phyloP scores from a whole-genome alignment of 2,113 vertebrate species.

The Chionodraco myersi region DNA sequence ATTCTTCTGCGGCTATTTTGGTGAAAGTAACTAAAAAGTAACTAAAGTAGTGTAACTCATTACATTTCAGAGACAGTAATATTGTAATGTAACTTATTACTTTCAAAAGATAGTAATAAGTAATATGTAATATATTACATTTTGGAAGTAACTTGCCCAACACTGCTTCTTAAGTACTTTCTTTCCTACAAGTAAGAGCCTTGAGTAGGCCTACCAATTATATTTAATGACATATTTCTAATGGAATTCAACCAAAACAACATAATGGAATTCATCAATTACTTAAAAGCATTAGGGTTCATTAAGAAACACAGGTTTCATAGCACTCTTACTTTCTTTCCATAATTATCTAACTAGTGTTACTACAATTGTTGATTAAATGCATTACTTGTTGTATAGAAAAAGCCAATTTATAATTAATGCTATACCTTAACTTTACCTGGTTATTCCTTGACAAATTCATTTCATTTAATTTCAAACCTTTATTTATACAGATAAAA shows the following conservation, averaged over 20 bases:
- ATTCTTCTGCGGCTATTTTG: too few relatives aligned
- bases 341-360: not conserved
- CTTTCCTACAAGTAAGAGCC: slow-evolving; percentile 5
- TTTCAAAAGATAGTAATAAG: too few relatives aligned
- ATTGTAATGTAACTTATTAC: too few relatives aligned
- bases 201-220: not conserved
- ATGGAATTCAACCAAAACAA: not conserved
- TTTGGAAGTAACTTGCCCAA: too few relatives aligned
- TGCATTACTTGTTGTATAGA: not conserved
- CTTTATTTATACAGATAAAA: too few relatives aligned
- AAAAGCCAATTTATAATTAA: not conserved
- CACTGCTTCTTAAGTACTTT: too few relatives aligned
- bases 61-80: too few relatives aligned
- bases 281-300: not conserved
- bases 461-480: too few relatives aligned
- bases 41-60: too few relatives aligned
- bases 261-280: not conserved
- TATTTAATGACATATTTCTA: not conserved
- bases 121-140: too few relatives aligned
- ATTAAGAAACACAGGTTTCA: not conserved
- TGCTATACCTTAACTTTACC: not conserved
- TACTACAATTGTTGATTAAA: not conserved
- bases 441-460: not conserved
- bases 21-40: too few relatives aligned
- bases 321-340: not conserved